A percentile compares a stretch with the other conserved stretches of the same genome.
phyloP scores from a whole-genome alignment of 2,888 invertebrate species.

The Oxytorus armatus region DNA sequence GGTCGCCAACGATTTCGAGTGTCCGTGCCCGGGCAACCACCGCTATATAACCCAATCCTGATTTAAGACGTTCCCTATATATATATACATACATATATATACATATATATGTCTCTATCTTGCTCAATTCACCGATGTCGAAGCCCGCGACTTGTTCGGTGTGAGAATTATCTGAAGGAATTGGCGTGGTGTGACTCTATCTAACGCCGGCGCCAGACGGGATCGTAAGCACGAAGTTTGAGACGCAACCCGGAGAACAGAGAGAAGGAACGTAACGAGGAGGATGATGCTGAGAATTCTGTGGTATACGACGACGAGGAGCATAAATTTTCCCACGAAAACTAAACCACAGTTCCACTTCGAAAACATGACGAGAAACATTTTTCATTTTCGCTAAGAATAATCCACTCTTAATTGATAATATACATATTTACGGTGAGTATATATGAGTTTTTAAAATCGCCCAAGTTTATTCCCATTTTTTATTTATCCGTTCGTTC shows the following conservation, averaged over 20 bases:
- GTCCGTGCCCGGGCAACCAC: conserved; percentile 64
- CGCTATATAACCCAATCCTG: conserved; percentile 64
- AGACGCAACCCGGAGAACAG: not conserved
- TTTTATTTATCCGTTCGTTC: no score
- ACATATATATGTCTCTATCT: conserved; percentile 32
- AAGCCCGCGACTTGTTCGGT: conserved; percentile 43
- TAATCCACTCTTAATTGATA: no score
- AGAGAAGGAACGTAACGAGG: not conserved
- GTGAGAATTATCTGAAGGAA: conserved; percentile 29
- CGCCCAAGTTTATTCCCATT: no score
- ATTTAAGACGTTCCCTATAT: conserved; percentile 64
- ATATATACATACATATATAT: conserved; percentile 14
- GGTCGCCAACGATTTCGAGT: conserved; percentile 75
- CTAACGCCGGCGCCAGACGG: conserved; percentile 12
- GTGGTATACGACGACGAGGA: not conserved
- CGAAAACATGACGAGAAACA: no score
- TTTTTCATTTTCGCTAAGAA: no score
- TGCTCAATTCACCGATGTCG: conserved; percentile 47
- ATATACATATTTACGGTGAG: no score
- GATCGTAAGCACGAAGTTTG: conserved; percentile 22
- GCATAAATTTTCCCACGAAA: not conserved
- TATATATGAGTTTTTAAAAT: no score
- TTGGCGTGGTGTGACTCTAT: conserved; percentile 6
- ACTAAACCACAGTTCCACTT: no score
- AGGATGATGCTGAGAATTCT: conserved; percentile 17